Percentiles rank a stretch among this genome's conserved stretches.
These are phyloP conservation scores for Oceanodroma leucorhoa DNA, from an alignment of 2,797 vertebrate genomes.

Conservation along the genomic window DNA sequence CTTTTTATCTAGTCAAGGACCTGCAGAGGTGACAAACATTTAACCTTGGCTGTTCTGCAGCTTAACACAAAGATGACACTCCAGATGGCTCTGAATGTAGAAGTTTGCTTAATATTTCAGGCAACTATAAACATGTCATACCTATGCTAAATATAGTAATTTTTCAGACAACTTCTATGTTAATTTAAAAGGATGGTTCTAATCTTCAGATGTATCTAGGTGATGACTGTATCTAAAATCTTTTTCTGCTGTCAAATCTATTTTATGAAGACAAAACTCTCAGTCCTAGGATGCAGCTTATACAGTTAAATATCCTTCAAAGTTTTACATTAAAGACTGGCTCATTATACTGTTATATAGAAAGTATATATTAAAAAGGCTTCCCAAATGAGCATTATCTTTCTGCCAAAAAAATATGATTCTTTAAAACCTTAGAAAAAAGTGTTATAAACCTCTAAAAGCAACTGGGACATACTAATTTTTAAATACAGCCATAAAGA, in stretches of 20 bases:
- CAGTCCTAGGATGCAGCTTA: background rate
- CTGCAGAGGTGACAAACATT: background rate
- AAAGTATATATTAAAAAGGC: background rate
- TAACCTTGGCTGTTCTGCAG: background rate
- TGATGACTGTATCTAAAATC: background rate
- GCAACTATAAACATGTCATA: background rate
- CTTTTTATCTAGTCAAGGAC: background rate
- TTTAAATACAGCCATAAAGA: background rate
- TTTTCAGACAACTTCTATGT: background rate
- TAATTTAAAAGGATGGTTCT: background rate
- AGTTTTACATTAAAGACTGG: background rate
- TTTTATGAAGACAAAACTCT: background rate
- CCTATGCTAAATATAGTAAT: background rate
- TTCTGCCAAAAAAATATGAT: background rate
- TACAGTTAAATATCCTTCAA: background rate
- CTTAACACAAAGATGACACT: background rate
- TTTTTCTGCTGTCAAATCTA: background rate
- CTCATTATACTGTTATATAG: background rate
- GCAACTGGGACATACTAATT: background rate
- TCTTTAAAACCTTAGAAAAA: background rate
- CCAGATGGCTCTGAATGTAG: background rate
- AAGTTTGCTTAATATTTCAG: background rate
- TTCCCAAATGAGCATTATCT: background rate
- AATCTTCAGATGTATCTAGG: background rate
- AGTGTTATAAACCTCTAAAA: background rate